These are phyloP conservation scores for Harpalus rubripes DNA, from an alignment of 2,888 invertebrate species.

Conservation along the genomic window DNA sequence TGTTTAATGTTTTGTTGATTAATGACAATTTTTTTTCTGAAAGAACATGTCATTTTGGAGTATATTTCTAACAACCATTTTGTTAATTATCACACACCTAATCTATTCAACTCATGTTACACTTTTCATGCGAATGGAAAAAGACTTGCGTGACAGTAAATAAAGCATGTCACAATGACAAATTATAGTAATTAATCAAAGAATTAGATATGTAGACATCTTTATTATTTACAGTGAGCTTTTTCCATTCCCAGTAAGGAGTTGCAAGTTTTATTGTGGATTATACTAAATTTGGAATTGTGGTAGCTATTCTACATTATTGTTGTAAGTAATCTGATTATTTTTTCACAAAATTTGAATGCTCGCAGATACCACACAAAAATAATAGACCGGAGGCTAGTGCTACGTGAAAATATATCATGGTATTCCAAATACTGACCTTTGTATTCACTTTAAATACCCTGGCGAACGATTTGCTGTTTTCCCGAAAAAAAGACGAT, in stretches of 20 bases:
- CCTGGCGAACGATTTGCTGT: too few relatives aligned
- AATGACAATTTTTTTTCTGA: neutral
- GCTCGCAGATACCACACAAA: too few relatives aligned
- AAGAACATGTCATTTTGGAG: neutral
- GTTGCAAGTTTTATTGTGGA: neutral
- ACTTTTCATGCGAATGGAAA: constrained; percentile 14
- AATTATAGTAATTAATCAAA: constrained; percentile 35
- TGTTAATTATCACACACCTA: constrained; percentile 21
- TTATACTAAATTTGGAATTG: neutral
- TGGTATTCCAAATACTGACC: too few relatives aligned
- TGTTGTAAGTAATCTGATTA: too few relatives aligned
- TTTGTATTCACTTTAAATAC: too few relatives aligned
- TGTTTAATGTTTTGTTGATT: too few relatives aligned
- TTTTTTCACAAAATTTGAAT: too few relatives aligned
- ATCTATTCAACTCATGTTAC: constrained; percentile 11
- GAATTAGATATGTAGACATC: neutral
- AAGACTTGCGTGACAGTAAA: constrained; percentile 17
- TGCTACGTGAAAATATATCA: too few relatives aligned
- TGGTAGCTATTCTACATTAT: too few relatives aligned
- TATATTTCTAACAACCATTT: neutral
- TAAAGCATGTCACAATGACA: constrained; percentile 21
- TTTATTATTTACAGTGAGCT: constrained; percentile 18
- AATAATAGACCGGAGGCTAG: too few relatives aligned
- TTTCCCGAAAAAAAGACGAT: too few relatives aligned
- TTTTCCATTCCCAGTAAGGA: neutral